phyloP scores from a whole-genome alignment of 2,888 invertebrate species.

The Stomorhina lunata region DNA sequence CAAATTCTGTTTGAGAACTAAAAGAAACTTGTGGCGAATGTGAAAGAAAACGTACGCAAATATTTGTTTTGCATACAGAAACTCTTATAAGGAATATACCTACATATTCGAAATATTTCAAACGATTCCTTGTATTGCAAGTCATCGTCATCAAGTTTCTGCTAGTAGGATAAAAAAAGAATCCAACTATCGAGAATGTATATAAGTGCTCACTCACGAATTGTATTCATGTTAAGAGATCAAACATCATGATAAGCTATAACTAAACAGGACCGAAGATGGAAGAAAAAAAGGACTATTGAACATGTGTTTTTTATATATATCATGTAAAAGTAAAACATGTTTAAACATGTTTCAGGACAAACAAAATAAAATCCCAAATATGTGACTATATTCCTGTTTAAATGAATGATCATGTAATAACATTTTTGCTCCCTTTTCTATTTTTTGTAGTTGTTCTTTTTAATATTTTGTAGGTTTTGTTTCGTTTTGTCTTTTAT shows the following conservation, averaged over 20 bases:
- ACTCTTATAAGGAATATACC: too few species aligned
- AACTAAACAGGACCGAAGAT: background rate
- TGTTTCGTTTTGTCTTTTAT: conserved; percentile 12
- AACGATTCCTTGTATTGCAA: background rate
- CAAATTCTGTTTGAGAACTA: background rate
- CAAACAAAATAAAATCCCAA: background rate
- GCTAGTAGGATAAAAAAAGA: background rate
- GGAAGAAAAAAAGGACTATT: background rate
- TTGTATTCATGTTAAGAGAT: conserved; percentile 49
- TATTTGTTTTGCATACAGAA: conserved; percentile 54
- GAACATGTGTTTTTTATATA: conserved; percentile 4
- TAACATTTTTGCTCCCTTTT: background rate
- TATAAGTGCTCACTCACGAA: too few species aligned
- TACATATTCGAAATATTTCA: conserved; percentile 2
- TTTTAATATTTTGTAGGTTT: background rate
- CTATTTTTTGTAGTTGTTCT: background rate
- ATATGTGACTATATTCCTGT: conserved; percentile 11
- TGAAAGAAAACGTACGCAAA: conserved; percentile 1
- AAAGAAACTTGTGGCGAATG: background rate
- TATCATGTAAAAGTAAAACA: background rate
- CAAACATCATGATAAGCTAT: conserved; percentile 46
- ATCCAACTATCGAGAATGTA: background rate
- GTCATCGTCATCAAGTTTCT: conserved; percentile 7
- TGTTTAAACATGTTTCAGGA: background rate
- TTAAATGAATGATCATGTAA: conserved; percentile 12